Conservation (phyloP, 2,888 invertebrate species). For the Carabus problematicus region DNA sequence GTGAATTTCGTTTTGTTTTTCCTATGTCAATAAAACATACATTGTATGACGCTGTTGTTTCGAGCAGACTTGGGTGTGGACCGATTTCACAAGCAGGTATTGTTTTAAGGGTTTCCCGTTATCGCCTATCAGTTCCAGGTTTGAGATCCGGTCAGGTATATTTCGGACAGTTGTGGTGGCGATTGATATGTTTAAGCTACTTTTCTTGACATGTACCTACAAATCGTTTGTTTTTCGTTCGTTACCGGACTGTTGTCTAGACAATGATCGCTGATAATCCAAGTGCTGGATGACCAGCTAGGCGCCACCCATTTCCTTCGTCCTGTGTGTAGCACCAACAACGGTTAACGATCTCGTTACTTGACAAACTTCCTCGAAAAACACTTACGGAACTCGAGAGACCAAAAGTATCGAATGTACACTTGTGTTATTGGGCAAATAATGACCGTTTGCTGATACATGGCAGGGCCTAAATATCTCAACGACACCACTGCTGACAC, state of each 20-base stretch:
- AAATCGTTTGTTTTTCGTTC: slow-evolving; percentile 49
- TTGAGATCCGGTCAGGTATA: slow-evolving; percentile 10
- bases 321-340: background rate
- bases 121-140: slow-evolving; percentile 12
- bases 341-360: too few species aligned
- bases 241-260: slow-evolving; percentile 23
- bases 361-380: too few species aligned
- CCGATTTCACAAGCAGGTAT: background rate
- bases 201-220: slow-evolving; percentile 49
- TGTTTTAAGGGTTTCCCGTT: slow-evolving; percentile 5
- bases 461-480: too few species aligned
- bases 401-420: too few species aligned
- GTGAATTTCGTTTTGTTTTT: too few species aligned
- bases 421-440: too few species aligned
- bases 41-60: too few species aligned
- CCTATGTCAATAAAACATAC: too few species aligned
- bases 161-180: slow-evolving; percentile 36
- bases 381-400: too few species aligned
- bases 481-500: too few species aligned
- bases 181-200: slow-evolving; percentile 50
- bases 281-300: slow-evolving; percentile 36
- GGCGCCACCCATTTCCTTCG: slow-evolving; percentile 14
- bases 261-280: slow-evolving; percentile 46
- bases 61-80: too few species aligned
- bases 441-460: too few species aligned